A percentile compares a stretch with the other conserved stretches of the same genome.
Conservation (phyloP, 2,888 invertebrate genomes). For the Sympetrum striolatum region DNA sequence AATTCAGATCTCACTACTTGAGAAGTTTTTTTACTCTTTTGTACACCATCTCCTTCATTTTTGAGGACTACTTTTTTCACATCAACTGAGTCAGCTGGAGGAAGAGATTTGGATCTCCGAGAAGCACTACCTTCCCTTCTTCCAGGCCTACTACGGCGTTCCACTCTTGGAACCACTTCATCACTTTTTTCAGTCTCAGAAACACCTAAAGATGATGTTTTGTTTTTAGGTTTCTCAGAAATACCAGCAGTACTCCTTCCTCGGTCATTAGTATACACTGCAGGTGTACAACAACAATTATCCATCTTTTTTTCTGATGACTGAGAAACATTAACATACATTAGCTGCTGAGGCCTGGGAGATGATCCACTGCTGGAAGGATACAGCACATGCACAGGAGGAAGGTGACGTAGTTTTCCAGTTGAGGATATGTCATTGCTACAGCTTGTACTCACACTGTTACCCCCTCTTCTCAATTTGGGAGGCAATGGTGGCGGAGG, state of each 20-base stretch:
- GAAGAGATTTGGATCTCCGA: conserved; percentile 52
- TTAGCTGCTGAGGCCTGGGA: conserved; percentile 40
- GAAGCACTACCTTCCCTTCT: conserved; percentile 52
- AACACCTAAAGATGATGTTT: not conserved
- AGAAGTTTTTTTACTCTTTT: not conserved
- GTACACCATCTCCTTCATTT: conserved; percentile 44
- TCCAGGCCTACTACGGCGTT: conserved; percentile 53
- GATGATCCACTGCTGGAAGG: conserved; percentile 46
- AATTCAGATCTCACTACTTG: conserved; percentile 47
- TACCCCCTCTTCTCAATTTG: conserved; percentile 56
- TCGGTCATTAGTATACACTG: conserved; percentile 48
- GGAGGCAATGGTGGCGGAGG: conserved; percentile 69
- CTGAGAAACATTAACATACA: conserved; percentile 42
- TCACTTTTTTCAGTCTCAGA: not conserved
- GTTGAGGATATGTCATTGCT: conserved; percentile 55
- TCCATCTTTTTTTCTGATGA: conserved; percentile 48
- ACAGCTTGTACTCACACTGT: not conserved
- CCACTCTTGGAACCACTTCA: conserved; percentile 44
- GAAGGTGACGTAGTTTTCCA: conserved; percentile 64
- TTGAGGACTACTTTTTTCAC: conserved; percentile 45
- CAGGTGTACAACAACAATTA: conserved; percentile 14
- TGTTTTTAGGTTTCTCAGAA: conserved; percentile 46
- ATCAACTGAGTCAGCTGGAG: conserved; percentile 48
- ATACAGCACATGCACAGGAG: conserved; percentile 68
- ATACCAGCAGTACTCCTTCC: conserved; percentile 44